These are phyloP conservation scores for Stenoptilia bipunctidactyla DNA, from an alignment of 2,888 invertebrate species.

Conservation along the genomic window DNA sequence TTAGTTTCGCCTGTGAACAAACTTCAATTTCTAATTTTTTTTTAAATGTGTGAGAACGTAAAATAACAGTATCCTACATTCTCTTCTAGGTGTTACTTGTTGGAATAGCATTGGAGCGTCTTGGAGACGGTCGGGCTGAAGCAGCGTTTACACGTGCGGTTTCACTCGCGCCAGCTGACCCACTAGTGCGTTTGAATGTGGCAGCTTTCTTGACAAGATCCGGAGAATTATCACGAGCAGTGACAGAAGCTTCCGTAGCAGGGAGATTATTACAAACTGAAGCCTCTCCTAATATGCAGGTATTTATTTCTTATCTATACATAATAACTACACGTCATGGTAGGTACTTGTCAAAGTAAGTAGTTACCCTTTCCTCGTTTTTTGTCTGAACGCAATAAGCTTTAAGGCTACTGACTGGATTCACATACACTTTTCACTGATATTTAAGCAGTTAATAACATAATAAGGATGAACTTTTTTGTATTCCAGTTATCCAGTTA, in stretches of 20 bases:
- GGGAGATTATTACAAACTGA: slow-evolving; percentile 22
- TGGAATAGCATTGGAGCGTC: slow-evolving; percentile 46
- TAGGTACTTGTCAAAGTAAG: no score
- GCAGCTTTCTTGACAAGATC: slow-evolving; percentile 45
- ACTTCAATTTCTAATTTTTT: no score
- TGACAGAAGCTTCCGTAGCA: slow-evolving; percentile 29
- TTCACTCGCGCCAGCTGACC: slow-evolving; percentile 33
- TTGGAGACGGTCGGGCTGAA: slow-evolving; percentile 47
- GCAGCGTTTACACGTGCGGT: slow-evolving; percentile 44
- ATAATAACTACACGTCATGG: no score
- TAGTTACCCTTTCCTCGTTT: background rate
- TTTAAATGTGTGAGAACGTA: no score
- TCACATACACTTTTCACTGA: no score
- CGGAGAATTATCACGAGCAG: slow-evolving; percentile 32
- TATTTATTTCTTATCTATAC: background rate
- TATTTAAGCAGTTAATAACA: no score
- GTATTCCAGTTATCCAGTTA: slow-evolving; percentile 36
- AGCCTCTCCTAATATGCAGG: no score
- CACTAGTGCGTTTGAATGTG: slow-evolving; percentile 43
- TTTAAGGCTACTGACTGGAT: no score
- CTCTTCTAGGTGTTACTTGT: slow-evolving; percentile 52
- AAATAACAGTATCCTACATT: no score
- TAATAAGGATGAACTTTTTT: no score
- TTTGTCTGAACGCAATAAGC: no score
- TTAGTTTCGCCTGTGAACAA: no score